Evolutionary conservation across 2,797 vertebrate genomes (phyloP), one percentile per base, ranked within the genome.

Genomic region (Dendrocincla fuliginosa): DNA sequence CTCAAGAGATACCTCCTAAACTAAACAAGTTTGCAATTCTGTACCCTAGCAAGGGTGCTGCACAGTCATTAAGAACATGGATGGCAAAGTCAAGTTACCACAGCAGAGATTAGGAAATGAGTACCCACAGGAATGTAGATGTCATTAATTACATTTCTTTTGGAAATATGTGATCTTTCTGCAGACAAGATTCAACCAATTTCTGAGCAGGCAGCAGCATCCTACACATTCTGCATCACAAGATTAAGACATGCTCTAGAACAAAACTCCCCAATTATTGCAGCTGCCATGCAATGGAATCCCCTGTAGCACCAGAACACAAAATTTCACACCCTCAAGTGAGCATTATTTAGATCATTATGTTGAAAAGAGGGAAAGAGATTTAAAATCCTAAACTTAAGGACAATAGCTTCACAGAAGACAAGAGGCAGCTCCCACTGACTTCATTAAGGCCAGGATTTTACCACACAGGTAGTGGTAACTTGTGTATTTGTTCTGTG

Each of bases 241-340:
- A 67, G 56, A 67, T 50, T 33, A 49, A 52, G 60, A 44, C 23
- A 32, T 14, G 15, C 30, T 18, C 16, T 23, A 84, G 44, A 78
- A 39, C 24, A 67, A 46, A 93, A 46, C 30, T 42, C 9, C 24
- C 7, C 0, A 0, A 44, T 25, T 41, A 61, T 0, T 39, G 24
- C 35, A 67, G 42, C 11, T 77, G 42, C 39, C 49, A 55, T 16
- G 53, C 37, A 47, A n/a, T 24, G 35, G 32, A 59, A 76, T 70
- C 69, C 67, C 71, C 52, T 33, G 20, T 9, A 76, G 46, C 37
- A 73, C n/a, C 41, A 41, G 16, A 55, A 67, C 22, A 13, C 28
- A 60, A n/a, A 12, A 37, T 7, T 41, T 50, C 32, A 52, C 41
- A 32, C 20, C 9, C 30, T 70, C n/a, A 53, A 39, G 44, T 1